These are phyloP conservation scores for Machimus rusticus DNA, from an alignment of 2,888 invertebrate species.

Conservation along the genomic window DNA sequence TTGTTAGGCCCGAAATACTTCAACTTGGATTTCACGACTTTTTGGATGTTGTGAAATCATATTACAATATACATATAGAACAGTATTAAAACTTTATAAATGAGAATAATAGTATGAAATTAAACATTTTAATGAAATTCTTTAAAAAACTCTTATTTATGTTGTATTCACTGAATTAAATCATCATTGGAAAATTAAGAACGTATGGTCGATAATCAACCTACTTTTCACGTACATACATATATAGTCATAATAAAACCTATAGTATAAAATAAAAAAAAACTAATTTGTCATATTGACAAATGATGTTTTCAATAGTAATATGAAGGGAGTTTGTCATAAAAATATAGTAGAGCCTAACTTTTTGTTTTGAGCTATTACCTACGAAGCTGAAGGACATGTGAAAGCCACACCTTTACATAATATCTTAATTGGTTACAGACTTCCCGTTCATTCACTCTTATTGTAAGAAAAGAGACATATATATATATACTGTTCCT, in stretches of 20 bases:
- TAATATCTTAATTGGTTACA: conserved; percentile 30
- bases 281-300: neutral
- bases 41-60: neutral
- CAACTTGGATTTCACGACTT: neutral
- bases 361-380: neutral
- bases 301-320: neutral
- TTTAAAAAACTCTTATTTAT: too few species aligned
- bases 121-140: neutral
- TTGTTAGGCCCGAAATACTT: neutral
- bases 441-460: conserved; percentile 39
- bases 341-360: neutral
- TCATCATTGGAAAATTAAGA: too few species aligned
- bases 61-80: neutral
- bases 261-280: neutral
- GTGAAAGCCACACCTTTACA: conserved; percentile 38
- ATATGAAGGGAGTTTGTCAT: neutral
- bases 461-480: neutral
- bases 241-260: too few species aligned
- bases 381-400: conserved; percentile 12
- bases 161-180: too few species aligned
- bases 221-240: too few species aligned
- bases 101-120: neutral
- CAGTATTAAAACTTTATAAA: neutral
- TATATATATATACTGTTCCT: neutral
- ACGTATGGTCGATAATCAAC: too few species aligned